Conservation (phyloP, 2,113 vertebrate species). For the Saguinus imperator region DNA sequence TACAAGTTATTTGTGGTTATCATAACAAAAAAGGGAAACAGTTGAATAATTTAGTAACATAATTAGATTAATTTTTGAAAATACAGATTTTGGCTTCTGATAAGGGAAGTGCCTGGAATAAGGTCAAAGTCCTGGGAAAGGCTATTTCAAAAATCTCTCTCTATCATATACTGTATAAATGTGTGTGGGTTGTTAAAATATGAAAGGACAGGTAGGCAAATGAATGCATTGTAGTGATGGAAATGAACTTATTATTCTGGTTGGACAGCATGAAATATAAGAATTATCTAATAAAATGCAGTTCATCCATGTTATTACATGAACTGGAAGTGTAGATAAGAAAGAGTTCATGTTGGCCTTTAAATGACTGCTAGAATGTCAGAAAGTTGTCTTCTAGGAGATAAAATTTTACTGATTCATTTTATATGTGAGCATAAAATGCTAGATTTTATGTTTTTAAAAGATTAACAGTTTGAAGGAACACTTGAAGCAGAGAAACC, state of each 20-base stretch:
- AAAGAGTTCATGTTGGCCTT: neutral
- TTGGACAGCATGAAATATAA: neutral
- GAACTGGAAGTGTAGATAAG: neutral
- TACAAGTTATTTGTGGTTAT: neutral
- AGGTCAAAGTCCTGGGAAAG: neutral
- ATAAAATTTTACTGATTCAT: neutral
- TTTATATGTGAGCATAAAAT: neutral
- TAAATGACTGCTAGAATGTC: neutral
- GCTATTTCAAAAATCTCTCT: neutral
- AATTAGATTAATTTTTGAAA: neutral
- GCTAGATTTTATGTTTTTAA: neutral
- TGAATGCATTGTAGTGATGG: neutral
- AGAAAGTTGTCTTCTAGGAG: neutral
- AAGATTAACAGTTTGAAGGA: neutral
- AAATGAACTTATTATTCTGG: neutral
- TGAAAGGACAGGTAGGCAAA: neutral
- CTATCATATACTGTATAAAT: neutral
- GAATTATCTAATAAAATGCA: neutral
- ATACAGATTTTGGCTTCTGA: neutral
- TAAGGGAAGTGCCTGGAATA: neutral
- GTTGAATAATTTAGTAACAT: neutral
- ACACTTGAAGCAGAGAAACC: neutral
- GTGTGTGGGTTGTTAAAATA: neutral
- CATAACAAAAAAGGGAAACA: neutral
- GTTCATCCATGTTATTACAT: neutral